Conservation (phyloP, 2,888 invertebrate species). For the Rhopalosiphum nymphaeae region DNA sequence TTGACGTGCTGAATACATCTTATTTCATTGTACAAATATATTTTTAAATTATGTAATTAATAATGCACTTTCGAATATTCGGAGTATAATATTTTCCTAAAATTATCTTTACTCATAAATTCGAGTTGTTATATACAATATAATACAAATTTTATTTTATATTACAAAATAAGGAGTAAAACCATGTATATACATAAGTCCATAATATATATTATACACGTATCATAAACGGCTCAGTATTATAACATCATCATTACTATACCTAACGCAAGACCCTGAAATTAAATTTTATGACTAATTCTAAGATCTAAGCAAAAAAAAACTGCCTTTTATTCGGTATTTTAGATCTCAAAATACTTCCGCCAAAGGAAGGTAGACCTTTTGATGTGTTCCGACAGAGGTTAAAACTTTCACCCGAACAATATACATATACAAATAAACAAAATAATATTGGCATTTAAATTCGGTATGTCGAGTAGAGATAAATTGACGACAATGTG, state of each 20-base stretch:
- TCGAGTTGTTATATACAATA: neutral
- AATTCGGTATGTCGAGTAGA: neutral
- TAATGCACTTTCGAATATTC: neutral
- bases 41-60: neutral
- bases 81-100: neutral
- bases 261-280: constrained; percentile 14
- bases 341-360: neutral
- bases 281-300: constrained; percentile 24
- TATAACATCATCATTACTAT: neutral
- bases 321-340: neutral
- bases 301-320: constrained; percentile 47
- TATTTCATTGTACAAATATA: neutral
- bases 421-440: neutral
- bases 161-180: neutral
- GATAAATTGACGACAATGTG: neutral
- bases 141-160: constrained; percentile 14
- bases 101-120: neutral
- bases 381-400: constrained; percentile 49
- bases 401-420: constrained; percentile 24
- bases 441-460: constrained; percentile 6
- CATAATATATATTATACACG: neutral
- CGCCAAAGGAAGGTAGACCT: constrained; percentile 31
- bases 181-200: neutral
- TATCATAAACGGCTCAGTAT: constrained; percentile 16
- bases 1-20: neutral